Evolutionary conservation across 1,140 invertebrate genomes (phyloP).

Genomic region (Euura saliciscinereae): DNA sequence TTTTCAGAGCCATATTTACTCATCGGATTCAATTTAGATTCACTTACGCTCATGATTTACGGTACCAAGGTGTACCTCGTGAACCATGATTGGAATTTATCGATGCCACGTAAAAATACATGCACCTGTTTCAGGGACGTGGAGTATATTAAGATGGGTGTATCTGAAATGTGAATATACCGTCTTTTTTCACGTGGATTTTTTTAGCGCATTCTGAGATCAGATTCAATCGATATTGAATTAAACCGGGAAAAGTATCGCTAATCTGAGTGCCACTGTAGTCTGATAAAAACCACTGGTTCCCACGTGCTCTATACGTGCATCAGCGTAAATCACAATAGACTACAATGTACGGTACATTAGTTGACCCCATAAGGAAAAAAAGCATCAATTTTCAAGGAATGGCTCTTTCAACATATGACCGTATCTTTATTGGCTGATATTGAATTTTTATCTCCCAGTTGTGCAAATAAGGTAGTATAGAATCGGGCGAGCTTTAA

Average conservation of each 20-base stretch:
- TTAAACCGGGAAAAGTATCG: neutral
- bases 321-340: neutral
- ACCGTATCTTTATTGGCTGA: slow-evolving; percentile 36
- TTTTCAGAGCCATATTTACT: slow-evolving; percentile 53
- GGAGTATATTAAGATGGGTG: neutral
- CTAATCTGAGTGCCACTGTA: neutral
- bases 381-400: slow-evolving; percentile 1
- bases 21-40: slow-evolving; percentile 60
- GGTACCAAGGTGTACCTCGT: slow-evolving; percentile 23
- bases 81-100: slow-evolving; percentile 53
- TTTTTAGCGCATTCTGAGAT: neutral
- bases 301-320: too few relatives aligned
- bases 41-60: slow-evolving; percentile 58
- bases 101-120: slow-evolving; percentile 19
- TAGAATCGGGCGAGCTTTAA: slow-evolving; percentile 35
- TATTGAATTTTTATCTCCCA: slow-evolving; percentile 52
- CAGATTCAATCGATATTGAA: slow-evolving; percentile 2
- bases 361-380: neutral
- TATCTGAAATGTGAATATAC: neutral
- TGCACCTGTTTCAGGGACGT: neutral
- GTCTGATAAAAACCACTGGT: too few relatives aligned
- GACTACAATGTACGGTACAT: slow-evolving; percentile 2
- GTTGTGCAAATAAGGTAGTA: slow-evolving; percentile 39
- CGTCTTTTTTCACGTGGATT: neutral
- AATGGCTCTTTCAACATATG: neutral